Evolutionary conservation across 2,797 vertebrate genomes (phyloP).

Genomic region (Neosilurus mollespiculum): DNA sequence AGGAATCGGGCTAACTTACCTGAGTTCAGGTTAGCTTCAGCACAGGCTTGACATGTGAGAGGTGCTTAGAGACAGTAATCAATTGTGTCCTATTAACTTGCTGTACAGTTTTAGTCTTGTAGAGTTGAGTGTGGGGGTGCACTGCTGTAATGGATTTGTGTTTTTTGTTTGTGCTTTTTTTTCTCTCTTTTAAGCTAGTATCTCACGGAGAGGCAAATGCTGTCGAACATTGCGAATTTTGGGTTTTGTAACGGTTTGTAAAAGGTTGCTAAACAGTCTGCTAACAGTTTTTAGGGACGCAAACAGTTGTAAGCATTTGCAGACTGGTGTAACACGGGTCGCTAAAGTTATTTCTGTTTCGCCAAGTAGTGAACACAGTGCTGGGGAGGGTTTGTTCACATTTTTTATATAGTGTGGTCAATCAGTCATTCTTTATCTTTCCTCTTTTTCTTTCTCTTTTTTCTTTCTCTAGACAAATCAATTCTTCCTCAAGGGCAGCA

Average conservation of each 20-base stretch:
- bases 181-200: neutral
- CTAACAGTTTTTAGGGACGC: no score
- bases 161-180: neutral
- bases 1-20: neutral
- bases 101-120: neutral
- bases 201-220: no score
- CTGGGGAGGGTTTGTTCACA: no score
- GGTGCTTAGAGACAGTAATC: neutral
- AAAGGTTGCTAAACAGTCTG: no score
- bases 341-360: no score
- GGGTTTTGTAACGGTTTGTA: no score
- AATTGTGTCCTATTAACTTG: neutral
- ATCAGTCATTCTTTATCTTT: constrained; percentile 2
- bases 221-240: no score
- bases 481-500: no score
- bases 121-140: neutral
- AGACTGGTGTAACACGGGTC: no score
- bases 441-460: constrained; percentile 3
- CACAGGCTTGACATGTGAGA: neutral
- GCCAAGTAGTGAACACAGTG: no score
- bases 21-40: neutral
- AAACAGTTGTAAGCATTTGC: no score
- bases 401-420: no score
- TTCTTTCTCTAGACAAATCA: neutral
- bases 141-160: neutral